Evolutionary conservation across 2,888 invertebrate genomes (phyloP), one percentile per base, ranked within the genome.

Genomic region (Drosophila hamatofila): DNA sequence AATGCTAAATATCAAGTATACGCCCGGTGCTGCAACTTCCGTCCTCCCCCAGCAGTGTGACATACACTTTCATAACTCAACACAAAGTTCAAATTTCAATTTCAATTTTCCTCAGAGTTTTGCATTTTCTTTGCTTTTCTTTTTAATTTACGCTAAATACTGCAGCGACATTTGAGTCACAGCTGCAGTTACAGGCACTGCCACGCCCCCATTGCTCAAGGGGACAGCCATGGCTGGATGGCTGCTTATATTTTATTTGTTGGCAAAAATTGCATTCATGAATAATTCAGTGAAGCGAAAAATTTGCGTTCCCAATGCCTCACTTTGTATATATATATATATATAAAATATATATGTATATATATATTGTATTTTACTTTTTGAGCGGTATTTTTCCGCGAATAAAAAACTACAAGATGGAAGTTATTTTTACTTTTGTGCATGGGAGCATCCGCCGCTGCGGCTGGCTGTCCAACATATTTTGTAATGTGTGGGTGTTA

Each of bases 251-350:
- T 86, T 89, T 80, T 88, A 81, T 88, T 88, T 89, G 83, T 89
- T 81, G 85, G 75, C 77, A 84, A 88, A 91, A 91, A 91, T 89
- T 91, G 86, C 86, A 91, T 86, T 89, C 85, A 87, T 90, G 91
- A 90, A 90, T 90, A 82, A 91, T 91, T 89, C 88, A 91, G 75
- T 85, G 86, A 83, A 88, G 78, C 79, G 81, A 63, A 80, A 88
- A 88, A 89, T 86, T 84, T 82, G 71, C 67, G 76, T 78, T 78
- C 67, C 35, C 57, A 58, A 30, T 49, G 60, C 65, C 66, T 56
- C 54, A 41, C 59, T 59, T 67, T 75, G 54, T 60, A 57, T 42
- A 35, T 35, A 51, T 7, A 33, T 2, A 33, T 23, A 35, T 35
- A 16, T 16, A 14, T 18, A 7, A 7, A 16, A 54, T 25, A 21